phyloP scores from a whole-genome alignment of 2,797 vertebrate genomes.

The Melanotaenia boesemani region DNA sequence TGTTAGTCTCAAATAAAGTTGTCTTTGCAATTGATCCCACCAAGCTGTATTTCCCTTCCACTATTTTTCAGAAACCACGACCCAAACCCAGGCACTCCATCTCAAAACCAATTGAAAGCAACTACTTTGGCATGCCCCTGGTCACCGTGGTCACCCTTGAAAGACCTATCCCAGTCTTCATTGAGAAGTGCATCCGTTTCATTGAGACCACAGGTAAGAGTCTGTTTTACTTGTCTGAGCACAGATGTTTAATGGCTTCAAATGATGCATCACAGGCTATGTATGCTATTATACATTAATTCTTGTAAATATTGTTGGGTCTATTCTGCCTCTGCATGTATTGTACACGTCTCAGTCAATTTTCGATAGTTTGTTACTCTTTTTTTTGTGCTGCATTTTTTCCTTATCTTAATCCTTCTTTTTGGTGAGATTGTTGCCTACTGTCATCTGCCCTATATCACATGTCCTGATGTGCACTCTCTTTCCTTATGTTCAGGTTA shows the following conservation, averaged over 20 bases:
- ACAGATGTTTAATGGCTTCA: background rate
- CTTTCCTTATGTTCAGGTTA: slow-evolving; percentile 27
- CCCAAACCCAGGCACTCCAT: slow-evolving; percentile 90
- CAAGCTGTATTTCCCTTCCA: slow-evolving; percentile 4
- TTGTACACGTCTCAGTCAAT: slow-evolving; percentile 35
- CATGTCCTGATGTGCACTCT: background rate
- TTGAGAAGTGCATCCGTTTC: slow-evolving; percentile 95
- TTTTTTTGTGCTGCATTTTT: slow-evolving; percentile 2
- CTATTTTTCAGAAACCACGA: slow-evolving; percentile 86
- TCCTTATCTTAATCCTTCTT: slow-evolving; percentile 46
- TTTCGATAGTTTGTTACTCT: background rate
- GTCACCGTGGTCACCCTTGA: slow-evolving; percentile 87
- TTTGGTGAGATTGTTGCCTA: slow-evolving; percentile 30
- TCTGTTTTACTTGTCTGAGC: background rate
- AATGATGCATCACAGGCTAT: background rate
- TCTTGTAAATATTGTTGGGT: slow-evolving; percentile 19
- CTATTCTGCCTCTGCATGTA: slow-evolving; percentile 8
- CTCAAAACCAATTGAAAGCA: slow-evolving; percentile 93
- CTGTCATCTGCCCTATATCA: slow-evolving; percentile 31
- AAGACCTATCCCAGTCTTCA: slow-evolving; percentile 93
- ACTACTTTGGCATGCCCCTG: slow-evolving; percentile 94
- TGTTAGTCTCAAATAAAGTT: slow-evolving; percentile 23
- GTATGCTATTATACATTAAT: slow-evolving; percentile 16
- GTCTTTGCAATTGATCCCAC: slow-evolving; percentile 1
- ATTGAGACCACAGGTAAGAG: slow-evolving; percentile 92